Evolutionary conservation across 1,140 invertebrate genomes (phyloP).

Genomic region (Homalodisca vitripennis): DNA sequence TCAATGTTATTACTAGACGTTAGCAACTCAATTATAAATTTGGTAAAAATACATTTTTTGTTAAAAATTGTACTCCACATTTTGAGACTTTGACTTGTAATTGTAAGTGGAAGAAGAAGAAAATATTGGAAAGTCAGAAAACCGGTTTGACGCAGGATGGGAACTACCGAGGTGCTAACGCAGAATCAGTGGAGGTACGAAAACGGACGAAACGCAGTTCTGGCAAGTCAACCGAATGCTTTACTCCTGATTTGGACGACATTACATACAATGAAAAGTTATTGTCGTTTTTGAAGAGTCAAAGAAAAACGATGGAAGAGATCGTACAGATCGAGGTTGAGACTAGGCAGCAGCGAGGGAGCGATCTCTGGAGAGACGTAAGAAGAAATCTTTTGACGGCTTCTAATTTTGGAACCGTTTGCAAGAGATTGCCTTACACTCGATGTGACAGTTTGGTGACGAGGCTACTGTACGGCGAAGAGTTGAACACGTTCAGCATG

Average conservation of each 20-base stretch:
- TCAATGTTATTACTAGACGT: too few species aligned
- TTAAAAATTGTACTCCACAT: too few species aligned
- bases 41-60: too few species aligned
- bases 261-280: background rate
- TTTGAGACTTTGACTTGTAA: too few species aligned
- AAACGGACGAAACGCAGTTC: too few species aligned
- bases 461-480: constrained; percentile 10
- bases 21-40: too few species aligned
- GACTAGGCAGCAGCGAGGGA: background rate
- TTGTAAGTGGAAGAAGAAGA: too few species aligned
- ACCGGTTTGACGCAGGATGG: too few species aligned
- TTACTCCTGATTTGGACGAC: background rate
- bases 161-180: too few species aligned
- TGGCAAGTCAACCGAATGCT: too few species aligned
- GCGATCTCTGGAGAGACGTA: constrained; percentile 40
- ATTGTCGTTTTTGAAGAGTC: background rate
- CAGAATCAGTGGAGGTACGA: too few species aligned
- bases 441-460: constrained; percentile 39
- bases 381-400: constrained; percentile 44
- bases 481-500: background rate
- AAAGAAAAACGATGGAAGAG: constrained; percentile 1
- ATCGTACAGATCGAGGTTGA: background rate
- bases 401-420: constrained; percentile 46
- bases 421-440: constrained; percentile 40
- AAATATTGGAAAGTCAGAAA: too few species aligned